phyloP scores from a whole-genome alignment of 2,797 vertebrate species.

The Kryptopterus vitreolus region DNA sequence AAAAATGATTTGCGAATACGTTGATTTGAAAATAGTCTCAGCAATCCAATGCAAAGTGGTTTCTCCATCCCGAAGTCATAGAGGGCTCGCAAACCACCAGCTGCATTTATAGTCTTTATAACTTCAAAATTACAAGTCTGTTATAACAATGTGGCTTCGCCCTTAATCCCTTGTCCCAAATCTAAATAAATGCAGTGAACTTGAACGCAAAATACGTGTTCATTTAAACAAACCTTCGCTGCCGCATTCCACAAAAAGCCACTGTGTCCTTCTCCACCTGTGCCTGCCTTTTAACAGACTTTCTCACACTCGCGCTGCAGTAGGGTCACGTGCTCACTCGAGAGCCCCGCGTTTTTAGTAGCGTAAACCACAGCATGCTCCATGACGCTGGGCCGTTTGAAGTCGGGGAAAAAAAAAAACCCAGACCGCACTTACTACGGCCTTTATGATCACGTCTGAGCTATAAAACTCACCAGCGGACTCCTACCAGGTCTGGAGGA shows the following conservation, averaged over 20 bases:
- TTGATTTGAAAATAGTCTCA: background rate
- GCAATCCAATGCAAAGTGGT: background rate
- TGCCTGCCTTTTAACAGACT: background rate
- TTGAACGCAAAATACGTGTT: background rate
- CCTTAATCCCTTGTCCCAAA: background rate
- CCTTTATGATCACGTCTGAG: slow-evolving; percentile 57
- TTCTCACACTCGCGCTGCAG: slow-evolving; percentile 24
- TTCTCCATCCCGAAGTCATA: background rate
- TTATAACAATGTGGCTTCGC: background rate
- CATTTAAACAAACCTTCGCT: background rate
- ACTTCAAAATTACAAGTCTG: background rate
- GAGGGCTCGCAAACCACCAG: background rate
- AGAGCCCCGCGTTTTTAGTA: slow-evolving; percentile 18
- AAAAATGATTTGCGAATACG: too few species aligned
- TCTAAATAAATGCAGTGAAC: background rate
- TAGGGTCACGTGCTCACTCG: slow-evolving; percentile 30
- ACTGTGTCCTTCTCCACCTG: slow-evolving; percentile 8
- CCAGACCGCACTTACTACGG: slow-evolving; percentile 42
- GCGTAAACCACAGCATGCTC: slow-evolving; percentile 45
- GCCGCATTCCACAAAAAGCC: background rate
- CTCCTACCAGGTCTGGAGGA: slow-evolving; percentile 27
- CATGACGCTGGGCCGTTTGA: slow-evolving; percentile 47
- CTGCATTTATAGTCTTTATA: background rate
- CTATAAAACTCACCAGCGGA: slow-evolving; percentile 47
- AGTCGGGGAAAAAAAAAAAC: slow-evolving; percentile 47